These are phyloP conservation scores for Gasterosteus aculeatus DNA, from an alignment of 2,113 vertebrate genomes.

Conservation along the genomic window DNA sequence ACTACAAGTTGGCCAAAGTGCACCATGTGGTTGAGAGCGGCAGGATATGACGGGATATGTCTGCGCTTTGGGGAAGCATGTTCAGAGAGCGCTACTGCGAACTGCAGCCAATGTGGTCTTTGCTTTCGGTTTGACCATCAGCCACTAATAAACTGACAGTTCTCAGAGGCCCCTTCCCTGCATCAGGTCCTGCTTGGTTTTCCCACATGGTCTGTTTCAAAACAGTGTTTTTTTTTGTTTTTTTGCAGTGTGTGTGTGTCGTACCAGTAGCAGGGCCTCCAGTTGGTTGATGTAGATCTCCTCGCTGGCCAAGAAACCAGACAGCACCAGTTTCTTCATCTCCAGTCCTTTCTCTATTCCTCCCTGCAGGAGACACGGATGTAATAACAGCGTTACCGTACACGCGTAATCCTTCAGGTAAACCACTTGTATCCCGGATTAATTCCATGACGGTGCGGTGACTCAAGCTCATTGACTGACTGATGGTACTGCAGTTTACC, in stretches of 20 bases:
- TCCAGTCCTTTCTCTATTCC: conserved; percentile 94
- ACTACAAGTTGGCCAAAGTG: conserved; percentile 12
- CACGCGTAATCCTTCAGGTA: neutral
- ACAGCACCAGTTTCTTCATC: conserved; percentile 97
- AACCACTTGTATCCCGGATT: neutral
- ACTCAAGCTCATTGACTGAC: conserved; percentile 35
- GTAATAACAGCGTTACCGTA: neutral
- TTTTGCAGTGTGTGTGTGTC: conserved; percentile 33
- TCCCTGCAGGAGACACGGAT: conserved; percentile 76
- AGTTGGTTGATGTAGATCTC: conserved; percentile 99
- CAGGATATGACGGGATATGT: conserved; percentile 42
- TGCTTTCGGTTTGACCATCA: conserved; percentile 20
- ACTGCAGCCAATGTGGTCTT: conserved; percentile 15
- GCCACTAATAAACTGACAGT: conserved; percentile 1
- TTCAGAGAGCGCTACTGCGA: conserved; percentile 40
- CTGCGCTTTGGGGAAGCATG: conserved; percentile 25
- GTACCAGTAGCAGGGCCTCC: conserved; percentile 94
- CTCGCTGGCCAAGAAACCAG: conserved; percentile 95
- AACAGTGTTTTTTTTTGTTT: neutral
- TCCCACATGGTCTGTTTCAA: neutral
- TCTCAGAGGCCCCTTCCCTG: neutral
- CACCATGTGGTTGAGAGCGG: neutral
- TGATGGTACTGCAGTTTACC: neutral
- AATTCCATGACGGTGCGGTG: neutral
- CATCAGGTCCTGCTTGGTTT: neutral